Evolutionary conservation across 2,113 vertebrate species (phyloP), one percentile per base, ranked within the genome.

Genomic region (Anseranas semipalmata): DNA sequence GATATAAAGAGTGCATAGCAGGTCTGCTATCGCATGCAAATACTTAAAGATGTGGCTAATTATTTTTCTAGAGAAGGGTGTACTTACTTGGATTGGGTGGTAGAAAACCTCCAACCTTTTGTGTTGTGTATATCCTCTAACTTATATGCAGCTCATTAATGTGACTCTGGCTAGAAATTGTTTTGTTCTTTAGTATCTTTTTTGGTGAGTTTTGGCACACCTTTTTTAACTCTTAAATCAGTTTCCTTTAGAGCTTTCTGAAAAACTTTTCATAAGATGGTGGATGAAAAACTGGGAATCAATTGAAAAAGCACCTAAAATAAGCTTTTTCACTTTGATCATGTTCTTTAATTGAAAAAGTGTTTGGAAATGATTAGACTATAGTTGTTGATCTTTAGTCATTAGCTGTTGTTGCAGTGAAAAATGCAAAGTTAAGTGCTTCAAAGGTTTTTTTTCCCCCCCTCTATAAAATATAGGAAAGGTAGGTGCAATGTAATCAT

Each of bases 371-470:
- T n/a, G 0, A 43, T 65, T 43, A 68, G 32, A 7, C 52, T 24
- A 4, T 67, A 33, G 3, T 59, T 55, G 10, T 43, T 82, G 35
- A 13, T 65, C n/a, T 83, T 48, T 20, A 63, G 50, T 84, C 21
- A 30, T 63, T 55, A 55, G n/a, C n/a, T 71, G 43, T 3, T 82
- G 55, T 82, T 60, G 25, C n/a, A 71, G 25, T 66, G 43, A 93
- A 55, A 77, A 87, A 50, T 15, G 6, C 28, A 0, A 62, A 90
- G 55, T 85, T 48, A 67, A 56, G 20, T 46, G 14, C 76, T 62
- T 80, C 3, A 2, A 12, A 66, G 1, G 3, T 12, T 32, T 46
- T 74, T 50, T 59, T 4, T 20, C 6, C 1, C 22, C 2, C 27
- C 2, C 28, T 46, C 21, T 80, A 2, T 63, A 46, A 80, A 89